Percentiles rank a stretch among this genome's conserved stretches.
Evolutionary conservation across 2,888 invertebrate genomes (phyloP).

Genomic region (Leptothorax acervorum): DNA sequence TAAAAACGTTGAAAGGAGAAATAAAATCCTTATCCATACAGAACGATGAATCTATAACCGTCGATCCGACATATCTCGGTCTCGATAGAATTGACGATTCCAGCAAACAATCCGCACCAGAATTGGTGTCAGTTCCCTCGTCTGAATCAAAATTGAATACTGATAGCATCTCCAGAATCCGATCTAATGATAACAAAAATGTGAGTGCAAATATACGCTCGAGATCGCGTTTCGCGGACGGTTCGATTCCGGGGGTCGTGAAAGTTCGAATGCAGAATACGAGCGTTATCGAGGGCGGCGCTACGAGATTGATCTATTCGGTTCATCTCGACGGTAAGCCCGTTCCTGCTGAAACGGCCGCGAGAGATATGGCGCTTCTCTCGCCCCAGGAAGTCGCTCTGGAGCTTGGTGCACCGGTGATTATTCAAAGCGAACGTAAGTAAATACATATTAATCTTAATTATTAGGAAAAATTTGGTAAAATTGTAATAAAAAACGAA

Average conservation of each 20-base stretch:
- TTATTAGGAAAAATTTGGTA: background rate
- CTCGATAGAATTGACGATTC: background rate
- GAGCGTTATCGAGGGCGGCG: slow-evolving; percentile 77
- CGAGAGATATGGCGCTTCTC: slow-evolving; percentile 93
- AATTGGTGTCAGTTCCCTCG: background rate
- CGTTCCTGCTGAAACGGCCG: slow-evolving; percentile 92
- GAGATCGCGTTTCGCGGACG: slow-evolving; percentile 60
- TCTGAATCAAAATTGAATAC: slow-evolving; percentile 1
- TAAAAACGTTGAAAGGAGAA: slow-evolving; percentile 25
- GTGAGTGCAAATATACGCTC: slow-evolving; percentile 48
- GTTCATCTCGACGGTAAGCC: slow-evolving; percentile 93
- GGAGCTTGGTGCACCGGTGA: slow-evolving; percentile 91
- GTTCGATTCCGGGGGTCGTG: slow-evolving; percentile 73
- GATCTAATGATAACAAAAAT: background rate
- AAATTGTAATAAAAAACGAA: background rate
- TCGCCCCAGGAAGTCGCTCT: slow-evolving; percentile 91
- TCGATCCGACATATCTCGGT: background rate
- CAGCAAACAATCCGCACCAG: background rate
- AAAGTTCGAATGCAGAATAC: slow-evolving; percentile 84
- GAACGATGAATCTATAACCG: background rate
- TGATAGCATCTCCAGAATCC: background rate
- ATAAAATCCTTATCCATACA: background rate
- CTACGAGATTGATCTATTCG: slow-evolving; percentile 89
- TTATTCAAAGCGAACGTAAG: slow-evolving; percentile 95
- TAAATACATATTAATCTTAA: slow-evolving; percentile 64